These are phyloP conservation scores for Catharus ustulatus DNA, from an alignment of 2,797 vertebrate species.

Conservation along the genomic window DNA sequence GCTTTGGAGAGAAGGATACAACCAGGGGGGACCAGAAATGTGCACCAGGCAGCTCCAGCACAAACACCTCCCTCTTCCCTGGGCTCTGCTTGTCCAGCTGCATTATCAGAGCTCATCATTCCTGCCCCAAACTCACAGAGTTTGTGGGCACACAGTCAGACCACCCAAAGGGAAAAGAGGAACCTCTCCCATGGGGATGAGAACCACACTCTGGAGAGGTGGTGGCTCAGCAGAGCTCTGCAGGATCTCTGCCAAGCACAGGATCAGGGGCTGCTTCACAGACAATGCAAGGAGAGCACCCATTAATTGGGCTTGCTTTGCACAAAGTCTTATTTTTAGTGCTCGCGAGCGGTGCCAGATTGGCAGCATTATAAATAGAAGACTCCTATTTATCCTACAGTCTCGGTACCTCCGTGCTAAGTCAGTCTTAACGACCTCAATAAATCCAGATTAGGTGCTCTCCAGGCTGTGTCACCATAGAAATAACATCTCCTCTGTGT, in stretches of 20 bases:
- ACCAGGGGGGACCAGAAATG: background rate
- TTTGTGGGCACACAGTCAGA: rapidly evolving
- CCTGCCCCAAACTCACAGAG: background rate
- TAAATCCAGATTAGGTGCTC: conserved; percentile 58
- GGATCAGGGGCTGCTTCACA: background rate
- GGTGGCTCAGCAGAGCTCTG: background rate
- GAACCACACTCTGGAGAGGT: background rate
- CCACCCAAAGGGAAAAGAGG: background rate
- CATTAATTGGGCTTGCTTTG: background rate
- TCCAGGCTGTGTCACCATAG: background rate
- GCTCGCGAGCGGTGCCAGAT: background rate
- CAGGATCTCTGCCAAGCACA: background rate
- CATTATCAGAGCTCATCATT: background rate
- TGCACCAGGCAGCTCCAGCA: background rate
- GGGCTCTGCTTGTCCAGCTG: background rate
- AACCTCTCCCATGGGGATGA: rapidly evolving
- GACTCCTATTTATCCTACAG: conserved; percentile 39
- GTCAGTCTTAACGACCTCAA: conserved; percentile 44
- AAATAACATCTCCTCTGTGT: background rate
- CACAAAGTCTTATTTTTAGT: conserved; percentile 41
- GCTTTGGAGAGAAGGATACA: background rate
- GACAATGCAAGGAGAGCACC: background rate
- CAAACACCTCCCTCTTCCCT: background rate
- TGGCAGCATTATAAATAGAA: conserved; percentile 61
- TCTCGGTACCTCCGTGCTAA: background rate